Conservation (phyloP, 2,797 vertebrate genomes). For the Cacajao melanocephalus region DNA sequence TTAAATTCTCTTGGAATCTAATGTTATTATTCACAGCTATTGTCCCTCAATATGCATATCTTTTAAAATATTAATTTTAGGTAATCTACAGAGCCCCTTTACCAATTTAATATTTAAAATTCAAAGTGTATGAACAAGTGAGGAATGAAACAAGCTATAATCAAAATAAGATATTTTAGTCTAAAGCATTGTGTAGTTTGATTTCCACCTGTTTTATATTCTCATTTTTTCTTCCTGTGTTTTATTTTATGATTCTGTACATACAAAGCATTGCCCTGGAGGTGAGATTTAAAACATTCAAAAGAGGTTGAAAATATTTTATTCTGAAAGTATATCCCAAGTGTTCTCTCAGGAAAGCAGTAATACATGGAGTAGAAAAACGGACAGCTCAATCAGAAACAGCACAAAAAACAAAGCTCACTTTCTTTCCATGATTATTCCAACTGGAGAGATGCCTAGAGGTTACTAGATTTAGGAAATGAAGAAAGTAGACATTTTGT, state of each 20-base stretch:
- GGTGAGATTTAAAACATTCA: neutral
- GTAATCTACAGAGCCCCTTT: neutral
- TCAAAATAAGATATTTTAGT: slow-evolving; percentile 14
- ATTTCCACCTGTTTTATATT: slow-evolving; percentile 6
- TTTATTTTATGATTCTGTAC: neutral
- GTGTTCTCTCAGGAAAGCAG: slow-evolving; percentile 25
- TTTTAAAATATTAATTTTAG: neutral
- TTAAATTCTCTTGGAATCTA: neutral
- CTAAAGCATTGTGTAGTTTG: neutral
- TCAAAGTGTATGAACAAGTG: neutral
- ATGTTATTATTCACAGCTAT: neutral
- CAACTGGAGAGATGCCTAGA: neutral
- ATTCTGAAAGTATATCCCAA: slow-evolving; percentile 12
- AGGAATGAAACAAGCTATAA: neutral
- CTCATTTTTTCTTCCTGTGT: neutral
- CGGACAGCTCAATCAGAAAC: neutral
- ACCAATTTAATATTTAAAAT: neutral
- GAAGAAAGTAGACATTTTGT: neutral
- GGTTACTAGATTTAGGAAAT: neutral
- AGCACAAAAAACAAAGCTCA: slow-evolving; percentile 14
- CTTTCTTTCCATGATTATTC: neutral
- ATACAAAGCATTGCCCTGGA: neutral
- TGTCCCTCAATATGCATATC: neutral
- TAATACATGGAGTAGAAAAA: neutral
- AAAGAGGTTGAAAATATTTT: slow-evolving; percentile 49